A percentile compares a stretch with the other conserved stretches of the same genome.
phyloP scores from a whole-genome alignment of 2,113 vertebrate species.

The Xenotilapia caudafasciata region DNA sequence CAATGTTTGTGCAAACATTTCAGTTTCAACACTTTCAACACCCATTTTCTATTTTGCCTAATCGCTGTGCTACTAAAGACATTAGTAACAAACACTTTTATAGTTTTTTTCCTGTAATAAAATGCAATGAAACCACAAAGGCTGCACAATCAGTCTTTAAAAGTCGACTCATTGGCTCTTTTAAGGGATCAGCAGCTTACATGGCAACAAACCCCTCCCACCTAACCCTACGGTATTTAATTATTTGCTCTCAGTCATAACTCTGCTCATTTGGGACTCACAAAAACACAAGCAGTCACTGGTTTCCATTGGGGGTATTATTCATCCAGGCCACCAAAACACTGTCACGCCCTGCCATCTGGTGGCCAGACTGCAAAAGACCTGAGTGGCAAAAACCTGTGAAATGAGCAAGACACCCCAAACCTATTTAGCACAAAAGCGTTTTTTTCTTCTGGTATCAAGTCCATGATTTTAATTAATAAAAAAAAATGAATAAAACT shows the following conservation, averaged over 20 bases:
- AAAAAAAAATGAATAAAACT: neutral
- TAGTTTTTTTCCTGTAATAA: neutral
- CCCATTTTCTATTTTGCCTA: neutral
- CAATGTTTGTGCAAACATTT: neutral
- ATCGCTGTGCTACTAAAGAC: neutral
- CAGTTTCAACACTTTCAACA: neutral
- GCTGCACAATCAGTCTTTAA: neutral
- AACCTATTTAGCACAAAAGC: neutral
- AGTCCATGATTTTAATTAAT: neutral
- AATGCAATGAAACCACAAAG: neutral
- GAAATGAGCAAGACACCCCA: neutral
- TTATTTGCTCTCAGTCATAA: too few species aligned
- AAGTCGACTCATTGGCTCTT: neutral
- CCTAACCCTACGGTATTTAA: accelerated
- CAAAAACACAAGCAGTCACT: neutral
- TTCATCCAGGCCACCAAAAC: neutral
- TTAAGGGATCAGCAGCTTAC: neutral
- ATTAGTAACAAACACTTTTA: neutral
- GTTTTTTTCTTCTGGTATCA: accelerated
- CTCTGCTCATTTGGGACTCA: neutral
- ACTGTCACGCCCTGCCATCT: constrained; percentile 14
- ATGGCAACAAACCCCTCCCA: neutral
- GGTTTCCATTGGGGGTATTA: neutral
- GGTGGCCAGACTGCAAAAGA: neutral
- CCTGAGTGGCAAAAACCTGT: neutral